Evolutionary conservation across 1,140 invertebrate genomes (phyloP).

Genomic region (Atta texana): DNA sequence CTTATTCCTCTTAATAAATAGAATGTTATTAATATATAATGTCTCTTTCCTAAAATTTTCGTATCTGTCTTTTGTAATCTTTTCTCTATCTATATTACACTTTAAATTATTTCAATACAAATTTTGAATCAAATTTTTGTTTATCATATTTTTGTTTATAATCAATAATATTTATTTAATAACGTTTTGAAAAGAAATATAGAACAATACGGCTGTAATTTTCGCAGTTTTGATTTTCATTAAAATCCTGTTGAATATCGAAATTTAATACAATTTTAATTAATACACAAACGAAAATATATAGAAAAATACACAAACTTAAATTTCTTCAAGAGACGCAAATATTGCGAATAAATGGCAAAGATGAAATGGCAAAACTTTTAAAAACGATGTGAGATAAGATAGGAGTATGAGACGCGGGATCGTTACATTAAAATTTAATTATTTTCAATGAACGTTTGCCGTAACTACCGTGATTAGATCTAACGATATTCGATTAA

Average conservation of each 20-base stretch:
- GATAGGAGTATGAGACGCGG: not conserved
- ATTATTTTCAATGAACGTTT: not conserved
- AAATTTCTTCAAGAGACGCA: not conserved
- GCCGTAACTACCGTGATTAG: slow-evolving; percentile 9
- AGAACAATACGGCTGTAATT: not conserved
- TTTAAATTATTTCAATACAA: slow-evolving; percentile 12
- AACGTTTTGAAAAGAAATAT: not conserved
- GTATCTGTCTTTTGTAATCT: not conserved
- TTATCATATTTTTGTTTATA: slow-evolving; percentile 20
- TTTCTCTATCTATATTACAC: not conserved
- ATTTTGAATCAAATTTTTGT: not conserved
- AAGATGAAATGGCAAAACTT: not conserved
- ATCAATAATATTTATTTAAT: not conserved
- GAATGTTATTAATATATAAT: not conserved
- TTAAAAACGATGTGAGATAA: not conserved
- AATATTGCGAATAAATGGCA: not conserved
- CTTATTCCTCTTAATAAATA: slow-evolving; percentile 6
- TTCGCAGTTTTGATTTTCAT: not conserved
- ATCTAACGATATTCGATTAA: slow-evolving; percentile 16
- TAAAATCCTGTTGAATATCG: not conserved
- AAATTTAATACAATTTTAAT: slow-evolving; percentile 15
- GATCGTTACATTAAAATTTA: slow-evolving; percentile 18
- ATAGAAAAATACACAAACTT: not conserved
- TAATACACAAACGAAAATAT: not conserved
- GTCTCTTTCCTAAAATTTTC: not conserved